Evolutionary conservation across 2,888 invertebrate species (phyloP), one percentile per base, ranked within the genome.

Genomic region (Taenaris catops): DNA sequence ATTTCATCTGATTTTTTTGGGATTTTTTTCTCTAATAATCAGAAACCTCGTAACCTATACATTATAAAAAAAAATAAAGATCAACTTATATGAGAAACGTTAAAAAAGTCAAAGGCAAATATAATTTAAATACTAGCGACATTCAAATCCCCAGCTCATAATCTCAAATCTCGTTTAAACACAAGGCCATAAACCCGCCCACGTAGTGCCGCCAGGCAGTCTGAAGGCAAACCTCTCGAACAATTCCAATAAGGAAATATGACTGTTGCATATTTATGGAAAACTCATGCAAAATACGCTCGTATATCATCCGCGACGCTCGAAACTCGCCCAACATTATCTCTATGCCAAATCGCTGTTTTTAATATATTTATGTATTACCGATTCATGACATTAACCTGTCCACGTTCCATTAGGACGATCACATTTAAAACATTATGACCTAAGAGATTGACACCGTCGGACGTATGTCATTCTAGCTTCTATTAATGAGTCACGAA

Each of bases 151-250:
- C n/a, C n/a, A n/a, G n/a, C 21, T 9, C 25, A 27, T 23, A 24
- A 38, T 31, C 33, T 29, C 17, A 18, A 20, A 29, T 38, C 38
- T 32, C n/a, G n/a, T 27, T 27, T 29, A 29, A 34, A 37, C 29
- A 32, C 39, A 35, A 34, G 33, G 32, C 29, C 27, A 32, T 37
- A 31, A 25, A 35, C 28, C 36, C 46, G 44, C 53, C 53, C 46
- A 49, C 50, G 48, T 44, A 45, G 36, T 39, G 65, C 48, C 75
- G 76, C 79, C 78, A 63, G 44, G 64, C 72, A 45, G 78, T 78
- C 80, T 80, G 69, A 71, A 73, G 67, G 69, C 55, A 54, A 69
- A 68, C 68, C 51, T 58, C 63, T 65, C 52, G 46, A 38, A 42
- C 50, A 24, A 38, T 34, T 53, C 55, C 46, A 53, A 53, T 52